Conservation (phyloP, 2,113 vertebrate genomes). For the Oreochromis spilurus region DNA sequence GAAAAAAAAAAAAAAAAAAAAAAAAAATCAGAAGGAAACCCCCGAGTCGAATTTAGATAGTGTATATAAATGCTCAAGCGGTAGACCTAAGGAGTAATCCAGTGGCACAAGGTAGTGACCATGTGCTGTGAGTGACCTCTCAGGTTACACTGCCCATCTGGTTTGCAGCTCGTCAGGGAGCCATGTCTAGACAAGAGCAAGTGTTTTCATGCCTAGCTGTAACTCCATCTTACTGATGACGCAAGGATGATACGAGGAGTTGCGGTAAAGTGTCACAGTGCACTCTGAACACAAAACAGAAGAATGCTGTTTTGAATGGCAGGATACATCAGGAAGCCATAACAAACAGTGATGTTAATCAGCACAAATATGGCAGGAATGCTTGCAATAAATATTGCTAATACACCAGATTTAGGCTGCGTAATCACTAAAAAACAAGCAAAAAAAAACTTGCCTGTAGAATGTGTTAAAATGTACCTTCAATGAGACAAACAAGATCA, state of each 20-base stretch:
- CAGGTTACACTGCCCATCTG: neutral
- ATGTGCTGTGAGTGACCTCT: conserved; percentile 6
- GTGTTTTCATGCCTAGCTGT: neutral
- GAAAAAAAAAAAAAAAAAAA: neutral
- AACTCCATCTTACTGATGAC: neutral
- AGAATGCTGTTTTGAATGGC: neutral
- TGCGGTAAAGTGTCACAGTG: neutral
- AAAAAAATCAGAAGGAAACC: neutral
- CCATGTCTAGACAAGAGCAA: neutral
- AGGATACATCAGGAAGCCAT: neutral
- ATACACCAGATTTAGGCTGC: neutral
- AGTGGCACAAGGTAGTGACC: neutral
- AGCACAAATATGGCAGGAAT: neutral
- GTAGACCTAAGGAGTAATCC: neutral
- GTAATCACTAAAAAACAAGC: neutral
- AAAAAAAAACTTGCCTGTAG: neutral
- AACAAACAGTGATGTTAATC: neutral
- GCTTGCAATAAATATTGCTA: neutral
- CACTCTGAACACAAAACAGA: neutral
- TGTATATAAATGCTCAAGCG: neutral
- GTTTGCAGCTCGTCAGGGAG: neutral
- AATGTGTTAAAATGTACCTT: neutral
- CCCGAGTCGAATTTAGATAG: neutral
- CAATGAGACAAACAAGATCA: neutral
- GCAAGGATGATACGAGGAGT: neutral